phyloP scores from a whole-genome alignment of 2,797 vertebrate genomes.

The Cyclura pinguis region DNA sequence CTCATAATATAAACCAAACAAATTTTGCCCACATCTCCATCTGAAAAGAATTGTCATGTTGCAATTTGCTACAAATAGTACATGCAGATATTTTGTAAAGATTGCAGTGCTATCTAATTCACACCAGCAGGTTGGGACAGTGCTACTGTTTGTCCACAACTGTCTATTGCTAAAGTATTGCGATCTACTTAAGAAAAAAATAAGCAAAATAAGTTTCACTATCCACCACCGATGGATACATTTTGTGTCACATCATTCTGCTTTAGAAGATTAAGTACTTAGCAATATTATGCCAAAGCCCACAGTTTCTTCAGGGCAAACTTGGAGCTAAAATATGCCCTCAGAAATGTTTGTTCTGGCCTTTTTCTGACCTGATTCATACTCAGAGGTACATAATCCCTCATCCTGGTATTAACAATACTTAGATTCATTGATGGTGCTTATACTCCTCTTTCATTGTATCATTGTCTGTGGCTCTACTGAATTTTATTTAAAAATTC shows the following conservation, averaged over 20 bases:
- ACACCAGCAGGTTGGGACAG: background rate
- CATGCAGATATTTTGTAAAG: background rate
- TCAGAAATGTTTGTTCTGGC: background rate
- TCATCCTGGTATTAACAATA: conserved; percentile 8
- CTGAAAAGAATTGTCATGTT: background rate
- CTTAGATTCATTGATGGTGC: background rate
- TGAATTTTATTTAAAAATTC: conserved; percentile 36
- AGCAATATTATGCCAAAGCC: background rate
- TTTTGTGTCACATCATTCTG: background rate
- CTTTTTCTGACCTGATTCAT: conserved; percentile 22
- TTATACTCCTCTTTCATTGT: background rate
- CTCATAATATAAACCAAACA: too few species aligned
- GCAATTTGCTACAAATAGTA: background rate
- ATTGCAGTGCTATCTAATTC: background rate
- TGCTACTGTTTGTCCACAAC: background rate
- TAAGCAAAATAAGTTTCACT: background rate
- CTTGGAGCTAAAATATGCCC: background rate
- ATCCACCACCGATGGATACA: too few species aligned
- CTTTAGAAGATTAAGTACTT: background rate
- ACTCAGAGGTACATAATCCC: background rate
- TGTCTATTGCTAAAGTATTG: background rate
- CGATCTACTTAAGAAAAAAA: background rate
- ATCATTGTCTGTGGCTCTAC: background rate
- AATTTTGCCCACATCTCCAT: too few species aligned
- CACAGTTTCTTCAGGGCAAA: background rate